Conservation (phyloP, 2,888 invertebrate genomes). For the Agrilus cyanescens region DNA sequence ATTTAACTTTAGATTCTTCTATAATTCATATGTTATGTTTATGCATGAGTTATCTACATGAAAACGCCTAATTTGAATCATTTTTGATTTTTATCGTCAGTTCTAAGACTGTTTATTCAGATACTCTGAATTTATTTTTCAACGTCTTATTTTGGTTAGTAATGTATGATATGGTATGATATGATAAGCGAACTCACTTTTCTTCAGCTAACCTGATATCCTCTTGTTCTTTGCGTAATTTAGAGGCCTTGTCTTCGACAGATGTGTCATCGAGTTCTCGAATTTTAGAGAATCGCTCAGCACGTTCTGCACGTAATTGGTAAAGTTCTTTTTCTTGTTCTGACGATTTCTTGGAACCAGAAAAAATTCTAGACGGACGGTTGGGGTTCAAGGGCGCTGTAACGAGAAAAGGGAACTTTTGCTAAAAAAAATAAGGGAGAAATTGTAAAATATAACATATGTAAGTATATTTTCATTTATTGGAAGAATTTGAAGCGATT, state of each 20-base stretch:
- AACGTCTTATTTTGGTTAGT: no score
- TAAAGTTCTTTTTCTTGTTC: slow-evolving; percentile 37
- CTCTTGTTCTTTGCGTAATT: slow-evolving; percentile 44
- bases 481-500: no score
- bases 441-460: no score
- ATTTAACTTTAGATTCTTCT: not conserved
- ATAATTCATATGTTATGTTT: not conserved
- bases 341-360: slow-evolving; percentile 44
- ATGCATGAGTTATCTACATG: not conserved
- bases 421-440: not conserved
- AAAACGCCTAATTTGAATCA: not conserved
- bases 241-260: slow-evolving; percentile 36
- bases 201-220: slow-evolving; percentile 52
- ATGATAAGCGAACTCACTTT: slow-evolving; percentile 33
- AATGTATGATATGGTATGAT: no score
- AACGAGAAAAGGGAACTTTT: slow-evolving; percentile 7
- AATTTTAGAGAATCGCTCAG: slow-evolving; percentile 48
- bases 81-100: no score
- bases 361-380: slow-evolving; percentile 59
- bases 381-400: slow-evolving; percentile 45
- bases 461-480: no score
- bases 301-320: slow-evolving; percentile 51
- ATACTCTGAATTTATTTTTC: no score
- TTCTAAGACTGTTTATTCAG: no score
- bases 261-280: slow-evolving; percentile 38